phyloP scores from a whole-genome alignment of 2,113 vertebrate genomes.

The Vireo altiloquus region DNA sequence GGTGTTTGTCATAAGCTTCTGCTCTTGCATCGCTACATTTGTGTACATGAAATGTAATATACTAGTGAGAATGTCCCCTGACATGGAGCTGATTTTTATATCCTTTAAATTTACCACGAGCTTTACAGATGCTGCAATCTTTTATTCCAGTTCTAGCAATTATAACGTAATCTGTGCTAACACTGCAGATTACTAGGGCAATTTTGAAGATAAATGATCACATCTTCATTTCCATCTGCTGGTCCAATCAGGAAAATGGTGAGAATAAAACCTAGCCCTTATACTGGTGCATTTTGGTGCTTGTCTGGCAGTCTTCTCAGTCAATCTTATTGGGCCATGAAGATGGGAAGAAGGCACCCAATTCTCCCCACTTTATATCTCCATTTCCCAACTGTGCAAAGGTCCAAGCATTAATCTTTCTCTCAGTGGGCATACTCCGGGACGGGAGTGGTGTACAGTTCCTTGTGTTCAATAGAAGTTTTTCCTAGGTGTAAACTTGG shows the following conservation, averaged over 20 bases:
- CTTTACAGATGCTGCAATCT: slow-evolving; percentile 62
- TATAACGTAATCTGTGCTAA: slow-evolving; percentile 63
- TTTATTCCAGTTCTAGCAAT: slow-evolving; percentile 64
- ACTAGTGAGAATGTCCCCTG: slow-evolving; percentile 52
- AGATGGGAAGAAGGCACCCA: background rate
- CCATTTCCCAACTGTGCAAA: background rate
- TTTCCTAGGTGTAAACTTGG: background rate
- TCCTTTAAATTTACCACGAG: slow-evolving; percentile 58
- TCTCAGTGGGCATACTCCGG: background rate
- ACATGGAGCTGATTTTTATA: slow-evolving; percentile 60
- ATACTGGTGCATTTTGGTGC: slow-evolving; percentile 5
- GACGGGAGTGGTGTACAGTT: background rate
- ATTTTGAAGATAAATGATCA: slow-evolving; percentile 62
- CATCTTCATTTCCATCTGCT: slow-evolving; percentile 60
- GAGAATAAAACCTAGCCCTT: slow-evolving; percentile 32
- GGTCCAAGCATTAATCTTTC: background rate
- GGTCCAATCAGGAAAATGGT: slow-evolving; percentile 50
- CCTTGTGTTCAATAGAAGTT: background rate
- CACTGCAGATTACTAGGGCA: slow-evolving; percentile 58
- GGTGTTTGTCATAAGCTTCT: slow-evolving; percentile 61
- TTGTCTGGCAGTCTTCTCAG: background rate
- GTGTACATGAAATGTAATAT: slow-evolving; percentile 55
- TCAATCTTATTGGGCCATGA: background rate
- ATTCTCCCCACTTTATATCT: background rate
- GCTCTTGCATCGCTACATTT: slow-evolving; percentile 39